Conservation (phyloP, 2,113 vertebrate species). For the Sphyrna mokarran region DNA sequence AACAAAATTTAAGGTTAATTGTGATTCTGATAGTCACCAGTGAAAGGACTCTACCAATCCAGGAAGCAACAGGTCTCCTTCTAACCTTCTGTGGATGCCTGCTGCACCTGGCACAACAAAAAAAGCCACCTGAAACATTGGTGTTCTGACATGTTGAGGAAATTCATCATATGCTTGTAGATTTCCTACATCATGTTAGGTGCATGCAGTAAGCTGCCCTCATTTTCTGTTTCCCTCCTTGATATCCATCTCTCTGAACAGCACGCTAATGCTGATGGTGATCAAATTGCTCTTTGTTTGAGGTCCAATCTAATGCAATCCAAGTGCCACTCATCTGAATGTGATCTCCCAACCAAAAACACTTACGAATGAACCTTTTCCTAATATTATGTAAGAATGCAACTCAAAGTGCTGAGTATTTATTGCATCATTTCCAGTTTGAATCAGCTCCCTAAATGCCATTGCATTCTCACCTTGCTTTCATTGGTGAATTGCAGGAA, state of each 20-base stretch:
- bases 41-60: not conserved
- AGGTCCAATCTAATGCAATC: too few relatives aligned
- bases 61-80: not conserved
- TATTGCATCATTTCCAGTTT: too few relatives aligned
- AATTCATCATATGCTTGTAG: not conserved
- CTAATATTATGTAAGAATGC: not conserved
- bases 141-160: not conserved
- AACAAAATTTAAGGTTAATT: not conserved
- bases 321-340: too few relatives aligned
- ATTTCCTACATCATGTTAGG: not conserved
- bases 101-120: not conserved
- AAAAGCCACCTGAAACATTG: not conserved
- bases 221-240: not conserved
- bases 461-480: not conserved
- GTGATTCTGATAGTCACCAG: not conserved
- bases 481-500: not conserved
- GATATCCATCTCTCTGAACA: not conserved
- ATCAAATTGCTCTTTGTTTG: not conserved
- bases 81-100: not conserved
- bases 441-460: not conserved
- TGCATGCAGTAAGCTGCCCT: not conserved
- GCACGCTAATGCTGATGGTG: not conserved
- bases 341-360: not conserved
- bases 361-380: not conserved
- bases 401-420: too few relatives aligned